Base-by-base conservation (phyloP, 2,888 invertebrate genomes). In the Ochropleura leucogaster region DNA sequence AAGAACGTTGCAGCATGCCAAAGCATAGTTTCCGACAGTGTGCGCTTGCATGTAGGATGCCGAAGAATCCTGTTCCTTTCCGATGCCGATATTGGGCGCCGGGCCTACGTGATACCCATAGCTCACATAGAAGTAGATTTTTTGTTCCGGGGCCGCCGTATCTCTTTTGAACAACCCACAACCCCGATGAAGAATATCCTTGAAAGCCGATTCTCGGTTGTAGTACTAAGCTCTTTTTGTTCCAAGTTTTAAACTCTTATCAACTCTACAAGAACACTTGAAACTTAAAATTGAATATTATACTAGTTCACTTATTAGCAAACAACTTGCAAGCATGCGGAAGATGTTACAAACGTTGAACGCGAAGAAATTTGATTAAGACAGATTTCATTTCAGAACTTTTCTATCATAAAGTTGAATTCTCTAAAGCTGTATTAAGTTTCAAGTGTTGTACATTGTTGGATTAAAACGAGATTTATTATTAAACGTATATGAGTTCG, bases 371-470 rank as follows among this genome's bases (percentile, higher is more conserved):
- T 57, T 68, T 68, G 40, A 68, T 68, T 42, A 63, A 63, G 42
- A 73, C n/a, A 40, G 42, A 49, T 64, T 67, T 47, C 18, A 18
- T 59, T 30, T 53, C 51, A 30, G 8, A 49, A 12, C 18, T 55
- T 75, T 57, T n/a, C 20, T 82, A 59, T 68, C 7, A 65, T n/a
- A 40, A 69, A 69, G 76, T 76, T 60, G 20, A 47, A 67, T 63
- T 69, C 55, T 63, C 44, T 67, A 51, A 44, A 53, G 55, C 20
- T 42, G 51, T 12, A 69, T 5, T 14, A 51, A 59, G 78, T 64
- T 68, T 42, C 42, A 10, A 80, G 53, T 20, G 14, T 47, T 62
- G 8, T 49, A 51, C 18, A 6, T 44, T 65, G 53, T 80, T 60
- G 53, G 20, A 80, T 60, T 65, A 63, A 59, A 51, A 46, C 9